Evolutionary conservation across 2,797 vertebrate species (phyloP).

Genomic region (Microhierax caerulescens): DNA sequence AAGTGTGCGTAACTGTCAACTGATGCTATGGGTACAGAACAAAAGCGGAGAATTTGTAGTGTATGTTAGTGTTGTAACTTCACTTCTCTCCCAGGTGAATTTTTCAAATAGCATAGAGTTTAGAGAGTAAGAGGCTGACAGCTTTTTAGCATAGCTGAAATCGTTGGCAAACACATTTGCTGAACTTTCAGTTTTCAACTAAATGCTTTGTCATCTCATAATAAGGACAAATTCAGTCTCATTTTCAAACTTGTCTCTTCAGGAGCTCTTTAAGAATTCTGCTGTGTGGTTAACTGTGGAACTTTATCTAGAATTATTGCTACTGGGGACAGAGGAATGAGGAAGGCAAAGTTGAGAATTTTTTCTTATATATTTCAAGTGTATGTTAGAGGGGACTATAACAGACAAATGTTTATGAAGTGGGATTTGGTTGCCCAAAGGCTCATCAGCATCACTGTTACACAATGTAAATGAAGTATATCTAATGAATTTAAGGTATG

Average conservation of each 20-base stretch:
- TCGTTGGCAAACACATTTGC: background rate
- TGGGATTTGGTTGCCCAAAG: background rate
- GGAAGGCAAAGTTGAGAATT: background rate
- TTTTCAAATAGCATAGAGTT: background rate
- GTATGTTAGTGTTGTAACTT: background rate
- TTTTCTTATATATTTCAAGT: background rate
- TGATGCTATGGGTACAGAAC: background rate
- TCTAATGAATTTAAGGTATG: background rate
- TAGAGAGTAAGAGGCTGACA: background rate
- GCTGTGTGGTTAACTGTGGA: background rate
- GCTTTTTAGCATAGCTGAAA: conserved; percentile 7
- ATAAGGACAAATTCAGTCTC: conserved; percentile 3
- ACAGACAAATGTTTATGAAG: background rate
- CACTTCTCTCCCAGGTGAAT: conserved; percentile 5
- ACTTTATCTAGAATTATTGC: background rate
- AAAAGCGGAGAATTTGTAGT: background rate
- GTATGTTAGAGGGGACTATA: background rate
- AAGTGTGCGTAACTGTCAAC: background rate
- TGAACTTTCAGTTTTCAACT: conserved; percentile 20
- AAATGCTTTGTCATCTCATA: conserved; percentile 47
- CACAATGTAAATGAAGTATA: background rate
- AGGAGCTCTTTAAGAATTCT: background rate
- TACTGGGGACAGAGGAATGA: background rate
- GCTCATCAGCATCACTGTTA: background rate
- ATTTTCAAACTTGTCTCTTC: conserved; percentile 14